These are phyloP conservation scores for Tragopan temminckii DNA, from an alignment of 2,797 vertebrate genomes.

Conservation along the genomic window DNA sequence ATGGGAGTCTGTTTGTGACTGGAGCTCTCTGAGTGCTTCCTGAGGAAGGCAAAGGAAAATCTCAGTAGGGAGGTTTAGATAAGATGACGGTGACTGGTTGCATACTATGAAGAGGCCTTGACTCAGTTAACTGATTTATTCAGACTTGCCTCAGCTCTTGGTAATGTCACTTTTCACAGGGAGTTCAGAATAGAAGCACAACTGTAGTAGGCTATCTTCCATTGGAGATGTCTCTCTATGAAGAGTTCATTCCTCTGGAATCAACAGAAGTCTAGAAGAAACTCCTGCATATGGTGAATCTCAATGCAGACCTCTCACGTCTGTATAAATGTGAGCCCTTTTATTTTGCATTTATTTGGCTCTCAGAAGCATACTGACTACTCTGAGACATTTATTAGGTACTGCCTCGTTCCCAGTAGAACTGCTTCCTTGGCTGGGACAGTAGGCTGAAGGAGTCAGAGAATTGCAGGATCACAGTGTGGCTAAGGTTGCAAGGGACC, in stretches of 20 bases:
- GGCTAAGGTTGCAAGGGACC: neutral
- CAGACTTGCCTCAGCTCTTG: neutral
- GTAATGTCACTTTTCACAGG: neutral
- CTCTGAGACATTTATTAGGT: neutral
- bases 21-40: neutral
- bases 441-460: neutral
- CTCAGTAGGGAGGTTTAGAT: neutral
- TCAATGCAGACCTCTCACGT: neutral
- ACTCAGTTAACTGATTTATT: constrained; percentile 15
- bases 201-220: neutral
- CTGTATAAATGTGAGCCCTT: neutral
- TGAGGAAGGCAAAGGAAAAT: constrained; percentile 14
- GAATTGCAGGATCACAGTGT: neutral
- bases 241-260: neutral
- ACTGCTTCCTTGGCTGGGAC: neutral
- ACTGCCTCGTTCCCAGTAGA: neutral
- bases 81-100: neutral
- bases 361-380: neutral
- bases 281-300: neutral
- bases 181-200: neutral
- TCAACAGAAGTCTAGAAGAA: neutral
- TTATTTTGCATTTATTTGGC: constrained; percentile 1
- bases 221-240: neutral
- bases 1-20: neutral
- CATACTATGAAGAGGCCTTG: neutral